A percentile compares a stretch with the other conserved stretches of the same genome.
phyloP scores from a whole-genome alignment of 2,113 vertebrate species.

The Cathartes aura region DNA sequence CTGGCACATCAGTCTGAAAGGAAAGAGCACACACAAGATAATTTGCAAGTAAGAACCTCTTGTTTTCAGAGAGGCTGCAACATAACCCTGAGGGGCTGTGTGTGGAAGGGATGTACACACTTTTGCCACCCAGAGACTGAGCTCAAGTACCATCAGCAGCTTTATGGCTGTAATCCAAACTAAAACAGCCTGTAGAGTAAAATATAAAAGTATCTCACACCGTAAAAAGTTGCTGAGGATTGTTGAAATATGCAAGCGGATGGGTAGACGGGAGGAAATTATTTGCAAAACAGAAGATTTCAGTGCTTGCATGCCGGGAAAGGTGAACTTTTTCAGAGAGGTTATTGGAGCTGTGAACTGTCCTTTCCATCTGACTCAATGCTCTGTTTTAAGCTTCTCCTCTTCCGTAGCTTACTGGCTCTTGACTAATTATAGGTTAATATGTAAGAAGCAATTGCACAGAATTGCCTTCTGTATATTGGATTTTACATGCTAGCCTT shows the following conservation, averaged over 20 bases:
- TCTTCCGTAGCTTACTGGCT: slow-evolving; percentile 14
- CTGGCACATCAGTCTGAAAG: background rate
- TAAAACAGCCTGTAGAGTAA: background rate
- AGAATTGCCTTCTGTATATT: slow-evolving; percentile 67
- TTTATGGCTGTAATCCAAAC: background rate
- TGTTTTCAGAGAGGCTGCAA: background rate
- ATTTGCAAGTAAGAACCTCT: background rate
- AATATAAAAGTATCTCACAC: background rate
- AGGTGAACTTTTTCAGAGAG: background rate
- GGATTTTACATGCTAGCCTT: slow-evolving; percentile 25
- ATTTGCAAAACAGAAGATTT: background rate
- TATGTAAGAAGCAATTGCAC: slow-evolving; percentile 34
- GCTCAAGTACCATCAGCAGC: background rate
- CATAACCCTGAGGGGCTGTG: background rate
- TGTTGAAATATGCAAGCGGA: background rate
- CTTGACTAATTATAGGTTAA: slow-evolving; percentile 74
- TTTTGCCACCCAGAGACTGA: background rate
- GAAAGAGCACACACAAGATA: background rate
- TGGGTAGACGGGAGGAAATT: background rate
- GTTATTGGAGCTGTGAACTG: slow-evolving; percentile 7
- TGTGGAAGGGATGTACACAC: background rate
- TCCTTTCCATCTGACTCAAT: slow-evolving; percentile 13
- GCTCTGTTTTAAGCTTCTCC: slow-evolving; percentile 15
- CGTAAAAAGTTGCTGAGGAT: background rate
- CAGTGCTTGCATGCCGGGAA: background rate